phyloP scores from a whole-genome alignment of 1,140 invertebrate species.

The Pomacea maculata region DNA sequence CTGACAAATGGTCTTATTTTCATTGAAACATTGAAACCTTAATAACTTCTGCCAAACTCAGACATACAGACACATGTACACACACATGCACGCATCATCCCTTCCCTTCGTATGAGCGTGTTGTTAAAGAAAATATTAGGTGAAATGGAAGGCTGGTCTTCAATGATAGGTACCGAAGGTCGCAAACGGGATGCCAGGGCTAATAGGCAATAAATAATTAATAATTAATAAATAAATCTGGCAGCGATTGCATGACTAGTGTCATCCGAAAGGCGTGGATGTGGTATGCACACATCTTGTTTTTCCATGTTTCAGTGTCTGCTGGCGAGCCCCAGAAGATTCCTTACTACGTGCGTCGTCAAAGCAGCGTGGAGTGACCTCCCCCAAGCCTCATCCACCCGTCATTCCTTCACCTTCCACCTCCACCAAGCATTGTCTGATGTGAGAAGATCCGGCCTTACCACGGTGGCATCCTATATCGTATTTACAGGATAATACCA shows the following conservation, averaged over 20 bases:
- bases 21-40: not conserved
- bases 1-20: no score
- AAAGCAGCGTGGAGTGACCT: conserved; percentile 47
- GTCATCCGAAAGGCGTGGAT: no score
- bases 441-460: not conserved
- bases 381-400: not conserved
- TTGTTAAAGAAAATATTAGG: not conserved
- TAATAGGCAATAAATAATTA: no score
- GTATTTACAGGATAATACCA: no score
- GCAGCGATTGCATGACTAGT: no score
- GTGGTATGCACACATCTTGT: not conserved
- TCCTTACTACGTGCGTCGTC: conserved; percentile 52
- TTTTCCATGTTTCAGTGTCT: conserved; percentile 35
- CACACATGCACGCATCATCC: not conserved
- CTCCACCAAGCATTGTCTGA: no score
- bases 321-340: conserved; percentile 38
- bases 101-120: no score
- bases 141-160: no score
- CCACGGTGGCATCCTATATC: no score
- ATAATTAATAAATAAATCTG: no score
- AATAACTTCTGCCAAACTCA: not conserved
- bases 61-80: not conserved
- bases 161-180: no score
- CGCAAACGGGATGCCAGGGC: no score
- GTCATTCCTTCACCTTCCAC: not conserved